A percentile compares a stretch with the other conserved stretches of the same genome.
These are phyloP conservation scores for Gymnorhina tibicen DNA, from an alignment of 2,113 vertebrate species.

Conservation along the genomic window DNA sequence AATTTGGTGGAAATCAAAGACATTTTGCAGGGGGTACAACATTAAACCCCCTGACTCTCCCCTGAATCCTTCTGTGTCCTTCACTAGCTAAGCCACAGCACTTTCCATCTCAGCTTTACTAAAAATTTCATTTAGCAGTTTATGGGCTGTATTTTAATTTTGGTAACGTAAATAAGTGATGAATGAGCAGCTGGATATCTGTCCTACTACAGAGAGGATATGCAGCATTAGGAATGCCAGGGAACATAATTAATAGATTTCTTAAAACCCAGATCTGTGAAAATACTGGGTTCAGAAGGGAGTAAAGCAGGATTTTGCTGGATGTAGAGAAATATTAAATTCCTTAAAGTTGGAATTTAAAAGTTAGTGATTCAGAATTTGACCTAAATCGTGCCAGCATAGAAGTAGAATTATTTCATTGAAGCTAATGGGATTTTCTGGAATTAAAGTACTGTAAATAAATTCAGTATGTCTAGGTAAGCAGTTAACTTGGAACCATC, in stretches of 20 bases:
- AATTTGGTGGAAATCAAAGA: neutral
- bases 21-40: neutral
- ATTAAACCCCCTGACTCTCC: neutral
- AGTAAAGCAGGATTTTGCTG: neutral
- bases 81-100: neutral
- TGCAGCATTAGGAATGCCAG: neutral
- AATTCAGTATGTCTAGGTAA: neutral
- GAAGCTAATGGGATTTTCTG: neutral
- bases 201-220: neutral
- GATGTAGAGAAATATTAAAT: neutral
- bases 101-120: neutral
- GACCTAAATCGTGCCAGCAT: neutral
- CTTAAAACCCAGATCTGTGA: neutral
- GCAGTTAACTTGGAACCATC: neutral
- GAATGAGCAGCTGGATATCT: neutral
- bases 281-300: neutral
- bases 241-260: neutral
- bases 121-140: neutral
- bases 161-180: neutral
- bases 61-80: neutral
- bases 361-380: neutral
- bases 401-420: neutral
- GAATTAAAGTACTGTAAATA: neutral
- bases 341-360: neutral
- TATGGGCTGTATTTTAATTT: neutral